phyloP scores from a whole-genome alignment of 2,113 vertebrate genomes.

The Podocnemis expansa region DNA sequence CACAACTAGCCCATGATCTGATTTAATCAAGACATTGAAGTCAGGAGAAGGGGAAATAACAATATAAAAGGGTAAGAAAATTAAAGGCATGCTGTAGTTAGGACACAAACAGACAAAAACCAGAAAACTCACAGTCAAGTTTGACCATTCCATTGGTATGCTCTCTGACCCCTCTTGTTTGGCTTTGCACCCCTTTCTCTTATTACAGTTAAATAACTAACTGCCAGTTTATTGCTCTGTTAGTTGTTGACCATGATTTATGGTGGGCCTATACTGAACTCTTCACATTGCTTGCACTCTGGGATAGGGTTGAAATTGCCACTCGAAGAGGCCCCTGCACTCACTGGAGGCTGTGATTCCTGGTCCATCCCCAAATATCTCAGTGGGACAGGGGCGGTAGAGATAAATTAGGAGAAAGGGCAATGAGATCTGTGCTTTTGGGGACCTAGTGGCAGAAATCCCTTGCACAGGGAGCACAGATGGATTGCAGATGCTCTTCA shows the following conservation, averaged over 20 bases:
- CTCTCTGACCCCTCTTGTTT: neutral
- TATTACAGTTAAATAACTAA: neutral
- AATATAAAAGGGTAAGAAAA: neutral
- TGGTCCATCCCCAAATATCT: neutral
- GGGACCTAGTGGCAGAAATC: neutral
- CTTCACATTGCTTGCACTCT: neutral
- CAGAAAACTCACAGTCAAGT: neutral
- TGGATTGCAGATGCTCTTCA: neutral
- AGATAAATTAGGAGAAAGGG: neutral
- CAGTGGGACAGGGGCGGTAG: neutral
- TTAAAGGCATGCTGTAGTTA: neutral
- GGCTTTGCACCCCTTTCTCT: neutral
- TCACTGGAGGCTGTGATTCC: neutral
- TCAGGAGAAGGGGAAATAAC: neutral
- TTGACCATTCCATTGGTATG: neutral
- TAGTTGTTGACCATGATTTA: neutral
- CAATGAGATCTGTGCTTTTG: fast-evolving
- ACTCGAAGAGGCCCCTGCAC: neutral
- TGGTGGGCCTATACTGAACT: neutral
- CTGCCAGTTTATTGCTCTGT: neutral
- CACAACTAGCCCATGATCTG: neutral
- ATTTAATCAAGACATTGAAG: conserved; percentile 6
- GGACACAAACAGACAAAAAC: neutral
- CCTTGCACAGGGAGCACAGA: neutral
- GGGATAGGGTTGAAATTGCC: neutral